Evolutionary conservation across 1,140 invertebrate species (phyloP), one percentile per base, ranked within the genome.

Genomic region (Trichonephila clavata): DNA sequence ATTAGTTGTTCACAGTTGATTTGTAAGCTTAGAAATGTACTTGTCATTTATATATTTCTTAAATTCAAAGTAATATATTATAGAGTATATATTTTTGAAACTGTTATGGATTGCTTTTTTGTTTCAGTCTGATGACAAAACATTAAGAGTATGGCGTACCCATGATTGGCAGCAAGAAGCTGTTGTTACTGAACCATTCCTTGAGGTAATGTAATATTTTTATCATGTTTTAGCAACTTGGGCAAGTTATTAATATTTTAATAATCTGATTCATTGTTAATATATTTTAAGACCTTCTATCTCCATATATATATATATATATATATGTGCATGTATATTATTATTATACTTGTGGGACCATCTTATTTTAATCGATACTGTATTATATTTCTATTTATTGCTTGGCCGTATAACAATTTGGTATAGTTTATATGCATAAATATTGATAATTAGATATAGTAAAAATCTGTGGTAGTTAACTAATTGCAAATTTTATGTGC

Each of bases 81-180:
- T 50, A 50, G 50, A 13, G 7, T 50, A 50, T 50, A 5, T 50
- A 13, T 71, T 10, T 71, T 71, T 20, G 8, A 71, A 27, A 71
- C 16, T 24, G 1, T 71, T 71, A 71, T 71, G 10, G 50, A 50
- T 50, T 50, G 50, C 50, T 50, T 50, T n/a, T n/a, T 50, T 93
- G 20, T 93, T 94, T 93, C 94, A 97, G 96, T 99, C 98, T 5
- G 99, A 99, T 96, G 99, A 99, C 96, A 98, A 98, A 95, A 98
- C 98, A 63, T 96, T 99, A 10, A 96, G 98, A 95, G 97, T 99
- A 43, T 99, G 99, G 99, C 97, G 98, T 95, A 99, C 99, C 0
- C 97, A 97, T 7, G 98, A 99, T 95, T 99, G 99, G 99, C 97
- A 97, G 24, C 97, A 98, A 95, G 98, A 99, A 95, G 97, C 97